Percentiles rank a stretch among this genome's conserved stretches.
phyloP scores from a whole-genome alignment of 2,113 vertebrate genomes.

The Smithornis capensis region DNA sequence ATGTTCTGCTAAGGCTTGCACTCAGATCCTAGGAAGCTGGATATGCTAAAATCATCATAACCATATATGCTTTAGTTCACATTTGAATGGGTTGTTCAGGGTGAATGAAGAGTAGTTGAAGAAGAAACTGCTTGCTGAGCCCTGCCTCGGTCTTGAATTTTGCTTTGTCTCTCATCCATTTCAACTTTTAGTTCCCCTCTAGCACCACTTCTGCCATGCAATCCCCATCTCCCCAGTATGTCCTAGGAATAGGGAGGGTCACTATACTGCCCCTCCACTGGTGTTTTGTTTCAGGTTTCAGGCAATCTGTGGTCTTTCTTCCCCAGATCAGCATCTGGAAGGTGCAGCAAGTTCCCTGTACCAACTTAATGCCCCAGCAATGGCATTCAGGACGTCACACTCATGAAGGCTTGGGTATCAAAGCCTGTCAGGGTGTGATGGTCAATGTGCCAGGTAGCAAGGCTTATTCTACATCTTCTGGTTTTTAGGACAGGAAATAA shows the following conservation, averaged over 20 bases:
- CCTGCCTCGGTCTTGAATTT: background rate
- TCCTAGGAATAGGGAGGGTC: background rate
- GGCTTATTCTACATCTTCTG: background rate
- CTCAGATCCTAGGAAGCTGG: background rate
- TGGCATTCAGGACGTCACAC: fast-evolving
- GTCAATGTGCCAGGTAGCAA: background rate
- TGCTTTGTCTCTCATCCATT: background rate
- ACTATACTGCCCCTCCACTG: fast-evolving
- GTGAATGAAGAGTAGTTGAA: background rate
- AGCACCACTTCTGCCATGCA: background rate
- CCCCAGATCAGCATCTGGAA: background rate
- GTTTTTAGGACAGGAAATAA: background rate
- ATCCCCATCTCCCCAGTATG: background rate
- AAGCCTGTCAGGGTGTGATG: background rate
- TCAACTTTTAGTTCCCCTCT: background rate
- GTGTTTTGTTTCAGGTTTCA: background rate
- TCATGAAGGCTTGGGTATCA: background rate
- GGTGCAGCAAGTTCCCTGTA: background rate
- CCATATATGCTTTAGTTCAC: background rate
- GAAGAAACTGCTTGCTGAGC: background rate
- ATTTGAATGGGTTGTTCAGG: background rate
- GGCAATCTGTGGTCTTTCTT: background rate
- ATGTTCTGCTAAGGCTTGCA: background rate
- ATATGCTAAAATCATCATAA: background rate
- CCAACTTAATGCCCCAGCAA: background rate